Percentiles rank a stretch among this genome's conserved stretches.
Conservation (phyloP, 2,113 vertebrate genomes). For the Hydropotes inermis region DNA sequence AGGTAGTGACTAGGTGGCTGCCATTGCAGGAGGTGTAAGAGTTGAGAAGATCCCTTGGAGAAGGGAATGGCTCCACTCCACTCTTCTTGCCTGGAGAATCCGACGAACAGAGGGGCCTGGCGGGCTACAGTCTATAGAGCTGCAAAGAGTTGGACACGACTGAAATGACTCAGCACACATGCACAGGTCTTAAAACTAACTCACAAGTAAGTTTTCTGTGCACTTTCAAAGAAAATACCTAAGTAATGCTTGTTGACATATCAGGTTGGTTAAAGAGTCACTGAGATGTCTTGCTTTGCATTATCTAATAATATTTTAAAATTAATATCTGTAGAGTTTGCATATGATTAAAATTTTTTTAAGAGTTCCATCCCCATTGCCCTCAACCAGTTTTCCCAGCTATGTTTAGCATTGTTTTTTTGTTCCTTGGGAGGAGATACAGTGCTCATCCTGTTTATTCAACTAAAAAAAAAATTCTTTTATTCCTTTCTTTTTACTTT, state of each 20-base stretch:
- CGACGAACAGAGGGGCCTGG: neutral
- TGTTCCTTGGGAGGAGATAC: constrained; percentile 23
- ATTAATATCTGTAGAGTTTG: neutral
- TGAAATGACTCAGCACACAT: neutral
- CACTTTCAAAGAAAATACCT: constrained; percentile 8
- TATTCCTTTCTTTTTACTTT: neutral
- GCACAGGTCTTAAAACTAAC: neutral
- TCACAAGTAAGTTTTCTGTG: neutral
- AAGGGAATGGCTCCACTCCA: neutral
- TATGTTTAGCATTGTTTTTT: constrained; percentile 30
- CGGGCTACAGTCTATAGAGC: neutral
- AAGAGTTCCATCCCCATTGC: neutral
- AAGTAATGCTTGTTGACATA: neutral
- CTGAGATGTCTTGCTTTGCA: neutral
- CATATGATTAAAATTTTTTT: neutral
- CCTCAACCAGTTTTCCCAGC: neutral
- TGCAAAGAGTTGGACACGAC: neutral
- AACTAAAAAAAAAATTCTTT: neutral
- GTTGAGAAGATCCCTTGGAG: neutral
- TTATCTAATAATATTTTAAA: neutral
- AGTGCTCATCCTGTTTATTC: constrained; percentile 47
- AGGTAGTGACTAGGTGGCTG: neutral
- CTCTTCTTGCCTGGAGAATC: neutral
- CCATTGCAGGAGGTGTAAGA: neutral
- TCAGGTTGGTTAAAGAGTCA: neutral